Conservation (phyloP, 2,113 vertebrate genomes). For the Urocynchramus pylzowi region DNA sequence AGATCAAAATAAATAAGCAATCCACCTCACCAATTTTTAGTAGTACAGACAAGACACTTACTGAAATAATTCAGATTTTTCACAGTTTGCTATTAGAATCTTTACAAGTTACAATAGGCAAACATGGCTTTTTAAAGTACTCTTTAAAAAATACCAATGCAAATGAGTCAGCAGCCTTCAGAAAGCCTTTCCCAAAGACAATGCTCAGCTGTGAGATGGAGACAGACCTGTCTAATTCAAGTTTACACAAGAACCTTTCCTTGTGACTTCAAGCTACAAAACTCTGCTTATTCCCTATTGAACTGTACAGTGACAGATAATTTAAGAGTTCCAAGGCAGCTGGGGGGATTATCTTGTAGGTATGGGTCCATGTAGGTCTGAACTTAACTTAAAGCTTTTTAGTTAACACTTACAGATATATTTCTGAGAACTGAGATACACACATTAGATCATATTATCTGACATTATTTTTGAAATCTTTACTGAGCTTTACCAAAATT, state of each 20-base stretch:
- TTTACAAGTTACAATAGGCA: neutral
- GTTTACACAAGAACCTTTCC: neutral
- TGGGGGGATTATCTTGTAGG: neutral
- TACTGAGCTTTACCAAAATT: neutral
- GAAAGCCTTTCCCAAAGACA: neutral
- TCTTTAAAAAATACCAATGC: neutral
- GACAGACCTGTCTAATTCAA: neutral
- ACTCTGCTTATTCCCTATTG: neutral
- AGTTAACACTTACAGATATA: neutral
- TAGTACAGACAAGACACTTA: neutral
- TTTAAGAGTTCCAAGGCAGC: neutral
- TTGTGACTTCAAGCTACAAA: neutral
- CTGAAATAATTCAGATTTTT: neutral
- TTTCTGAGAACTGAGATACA: neutral
- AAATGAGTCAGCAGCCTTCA: neutral
- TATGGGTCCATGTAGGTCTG: neutral
- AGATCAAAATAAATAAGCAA: neutral
- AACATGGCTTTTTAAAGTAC: neutral
- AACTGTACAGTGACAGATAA: accelerated
- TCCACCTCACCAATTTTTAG: neutral
- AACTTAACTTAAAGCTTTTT: neutral
- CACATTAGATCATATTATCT: neutral
- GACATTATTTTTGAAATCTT: neutral
- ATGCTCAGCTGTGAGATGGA: neutral
- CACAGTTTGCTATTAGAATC: neutral